Evolutionary conservation across 2,113 vertebrate genomes (phyloP), one percentile per base, ranked within the genome.

Genomic region (Rutilus rutilus): DNA sequence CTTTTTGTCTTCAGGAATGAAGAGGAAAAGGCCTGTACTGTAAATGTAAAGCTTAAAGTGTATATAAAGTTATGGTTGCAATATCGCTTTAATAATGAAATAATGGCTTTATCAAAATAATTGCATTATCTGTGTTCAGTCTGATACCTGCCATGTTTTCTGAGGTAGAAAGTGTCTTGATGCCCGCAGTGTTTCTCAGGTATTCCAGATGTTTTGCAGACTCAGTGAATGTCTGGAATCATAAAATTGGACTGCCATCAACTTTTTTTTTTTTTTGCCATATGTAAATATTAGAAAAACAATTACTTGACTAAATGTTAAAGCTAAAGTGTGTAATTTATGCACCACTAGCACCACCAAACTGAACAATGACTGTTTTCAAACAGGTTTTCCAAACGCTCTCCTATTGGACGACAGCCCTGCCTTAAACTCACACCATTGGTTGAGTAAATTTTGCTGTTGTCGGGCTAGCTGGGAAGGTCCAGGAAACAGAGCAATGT

Each of bases 1-100:
- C 42, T 25, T 25, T 86, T 86, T 89, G 60, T 71, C 81, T 60
- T 81, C 42, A 84, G 67, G 59, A 52, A 74, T 65, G 25, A 67
- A 78, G 69, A 85, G 87, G 82, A 84, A 57, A 82, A 64, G 64
- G 76, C 80, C 62, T 90, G 92, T 93, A 92, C 91, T 94, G 94
- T 94, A 94, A 91, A 91, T 94, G 92, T 90, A 87, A 87, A 82
- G 92, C 89, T 92, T 57, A 64, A 88, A 91, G 78, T 90, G 89
- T 95, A 94, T 92, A 93, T 90, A 94, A 64, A 89, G 71, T 74
- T 78, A 60, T 87, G 85, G 92, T 90, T 90, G 89, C 87, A 87
- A 86, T 88, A 77, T 87, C 88, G 89, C 67, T 39, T 89, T 67
- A 71, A 57, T 71, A 21, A 83, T 93, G 88, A 92, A 91, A 90